Base-by-base conservation (phyloP, 2,888 invertebrate species). In the Colostygia pectinataria region DNA sequence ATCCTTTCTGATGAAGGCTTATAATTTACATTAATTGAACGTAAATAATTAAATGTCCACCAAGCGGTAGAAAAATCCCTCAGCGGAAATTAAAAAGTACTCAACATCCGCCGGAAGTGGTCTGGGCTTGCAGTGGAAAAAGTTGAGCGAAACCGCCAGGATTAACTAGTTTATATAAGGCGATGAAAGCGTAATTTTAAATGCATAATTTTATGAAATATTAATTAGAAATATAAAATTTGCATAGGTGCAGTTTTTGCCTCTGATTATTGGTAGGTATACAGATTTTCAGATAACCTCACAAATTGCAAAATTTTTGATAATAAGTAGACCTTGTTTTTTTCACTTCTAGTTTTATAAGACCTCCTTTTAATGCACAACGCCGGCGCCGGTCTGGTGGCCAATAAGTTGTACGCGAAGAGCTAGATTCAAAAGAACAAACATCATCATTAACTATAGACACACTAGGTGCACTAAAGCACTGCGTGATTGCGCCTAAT, bases 61-160 rank as follows among this genome's bases (percentile, higher is more conserved):
- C 81, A 83, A 70, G 68, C 67, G 64, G 73, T 73, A 85, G 83
- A 88, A 90, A 90, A 90, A 89, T 84, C 86, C 83, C 79, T 70
- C 71, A 61, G 64, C 88, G 89, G 89, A 90, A 89, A 89, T 90
- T 89, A 88, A 90, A 90, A 88, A 88, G 83, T 83, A 75, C 73
- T 74, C 70, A 56, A 67, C 79, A 62, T 83, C 86, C 85, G 83
- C 59, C 74, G 80, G 82, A 77, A 77, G 75, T 67, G 61, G 69
- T 65, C 67, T 59, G 67, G 78, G 83, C 80, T 46, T 85, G 83
- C 83, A 83, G 65, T 76, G 72, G 72, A 80, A 79, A 82, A 84
- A 83, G 82, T 80, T 81, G 74, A 65, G 61, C 68, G 65, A 67
- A 66, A 64, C 66, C 64, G 59, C 57, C 57, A 39, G 71, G 76